Conservation (phyloP, 2,797 vertebrate species). For the Aeoliscus strigatus region DNA sequence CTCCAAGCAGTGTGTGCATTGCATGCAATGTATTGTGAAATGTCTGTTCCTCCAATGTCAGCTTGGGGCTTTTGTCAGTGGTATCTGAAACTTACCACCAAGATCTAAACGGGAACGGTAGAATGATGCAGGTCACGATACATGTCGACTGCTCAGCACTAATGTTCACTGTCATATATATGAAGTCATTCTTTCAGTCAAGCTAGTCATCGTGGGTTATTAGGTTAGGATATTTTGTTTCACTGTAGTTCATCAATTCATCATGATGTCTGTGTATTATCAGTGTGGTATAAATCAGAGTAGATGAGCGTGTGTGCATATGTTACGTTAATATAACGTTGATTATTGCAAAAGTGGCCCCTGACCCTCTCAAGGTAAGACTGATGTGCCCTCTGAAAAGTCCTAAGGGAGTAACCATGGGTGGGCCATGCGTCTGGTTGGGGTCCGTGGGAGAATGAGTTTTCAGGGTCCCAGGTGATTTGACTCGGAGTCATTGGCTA, state of each 20-base stretch:
- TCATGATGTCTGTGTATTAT: too few species aligned
- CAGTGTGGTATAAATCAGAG: conserved; percentile 13
- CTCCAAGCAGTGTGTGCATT: conserved; percentile 34
- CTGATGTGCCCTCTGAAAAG: conserved; percentile 20
- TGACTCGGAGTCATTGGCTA: conserved; percentile 34
- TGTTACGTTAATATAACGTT: conserved; percentile 26
- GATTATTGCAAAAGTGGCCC: conserved; percentile 29
- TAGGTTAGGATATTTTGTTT: too few species aligned
- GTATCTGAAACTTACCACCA: conserved; percentile 21
- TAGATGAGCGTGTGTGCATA: conserved; percentile 4
- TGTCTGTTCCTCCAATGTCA: conserved; percentile 40
- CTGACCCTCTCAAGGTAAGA: conserved; percentile 24
- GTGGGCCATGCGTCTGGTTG: conserved; percentile 33
- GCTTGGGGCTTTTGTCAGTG: conserved; percentile 51
- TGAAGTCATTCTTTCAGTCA: too few species aligned
- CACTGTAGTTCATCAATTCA: too few species aligned
- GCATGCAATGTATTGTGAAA: conserved; percentile 54
- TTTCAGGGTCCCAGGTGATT: conserved; percentile 53
- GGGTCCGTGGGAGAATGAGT: conserved; percentile 36
- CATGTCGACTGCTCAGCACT: conserved; percentile 7
- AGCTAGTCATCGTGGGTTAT: too few species aligned
- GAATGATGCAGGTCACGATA: conserved; percentile 22
- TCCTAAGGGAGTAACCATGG: conserved; percentile 19
- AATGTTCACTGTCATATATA: too few species aligned
- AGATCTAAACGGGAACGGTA: conserved; percentile 23